Evolutionary conservation across 2,888 invertebrate species (phyloP), one percentile per base, ranked within the genome.

Genomic region (Elysia crispata): DNA sequence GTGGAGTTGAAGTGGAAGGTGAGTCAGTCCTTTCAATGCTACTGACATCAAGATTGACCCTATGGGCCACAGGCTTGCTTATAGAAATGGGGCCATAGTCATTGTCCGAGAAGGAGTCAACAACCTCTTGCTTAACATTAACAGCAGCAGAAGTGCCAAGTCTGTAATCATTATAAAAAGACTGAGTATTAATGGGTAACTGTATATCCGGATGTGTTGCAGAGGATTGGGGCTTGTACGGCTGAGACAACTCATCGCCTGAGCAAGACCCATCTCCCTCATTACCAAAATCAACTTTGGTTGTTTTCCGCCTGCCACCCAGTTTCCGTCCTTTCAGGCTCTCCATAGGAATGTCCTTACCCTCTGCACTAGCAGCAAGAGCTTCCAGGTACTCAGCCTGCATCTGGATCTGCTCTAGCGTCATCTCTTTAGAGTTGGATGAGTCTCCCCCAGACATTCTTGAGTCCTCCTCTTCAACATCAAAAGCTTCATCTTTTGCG

Each of bases 381-480:
- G 80, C 80, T 28, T 80, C 80, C 15, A 76, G 76, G 49, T 80
- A 80, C 33, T 80, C 80, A n/a, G 80, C 33, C 33, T 76, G 80
- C 64, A 72, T 76, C 73, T 76, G 76, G 28, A 80, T 80, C 31
- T 80, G 72, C 62, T 80, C 80, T 54, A 76, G 70, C 15, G 80
- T 80, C 76, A 80, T 62, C 49, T 80, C 80, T 30, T 57, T 72
- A 20, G 73, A 23, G n/a, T 23, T 5, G 23, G 70, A 64, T 13
- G 57, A 72, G 70, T 73, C 70, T 49, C 66, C 60, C 20, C 11
- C 60, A 3, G 54, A 70, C 33, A 76, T 31, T 41, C 60, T 70
- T 8, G 77, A 72, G 31, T 70, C 78, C 41, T 67, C 75, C 57
- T 69, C 50, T 20, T 69, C 69, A 15, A 30, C 20, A 64, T 79